Evolutionary conservation across 2,797 vertebrate species (phyloP), one percentile per base, ranked within the genome.

Genomic region (Sebastes cheni): DNA sequence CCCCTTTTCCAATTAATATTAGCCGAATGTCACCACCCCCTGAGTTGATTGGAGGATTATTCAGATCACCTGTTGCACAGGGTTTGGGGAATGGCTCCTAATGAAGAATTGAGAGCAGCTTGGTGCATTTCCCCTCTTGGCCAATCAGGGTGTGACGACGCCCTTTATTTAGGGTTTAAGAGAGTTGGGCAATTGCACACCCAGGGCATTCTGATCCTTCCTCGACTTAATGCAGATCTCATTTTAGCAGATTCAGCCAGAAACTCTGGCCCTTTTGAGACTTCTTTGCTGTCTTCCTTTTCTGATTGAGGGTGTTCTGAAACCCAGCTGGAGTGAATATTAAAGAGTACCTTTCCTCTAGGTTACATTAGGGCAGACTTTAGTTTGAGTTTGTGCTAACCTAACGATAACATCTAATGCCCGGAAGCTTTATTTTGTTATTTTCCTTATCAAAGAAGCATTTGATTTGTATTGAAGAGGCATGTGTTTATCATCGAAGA

Each of bases 381-480:
- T 46, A 46, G 46, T 50, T 18, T 18, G 46, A 50, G 18, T 0
- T 50, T 20, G 46, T 50, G 42, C 16, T 46, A 46, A 18, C 42
- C 42, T 46, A 18, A 46, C 14, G 42, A 46, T 46, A 46, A 46
- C 42, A 46, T 46, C 42, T 8, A 46, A 46, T 18, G 42, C 42
- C 42, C 42, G 7, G 0, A 46, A 46, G 42, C 42, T 46, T 18
- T 46, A 46, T 46, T 46, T 46, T 46, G 42, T 46, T 46, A 46
- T 12, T 23, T 23, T 55, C 22, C 22, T 55, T 22, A 55, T 23
- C n/a, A 55, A 55, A 55, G 54, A 55, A 23, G 10, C 42, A 46
- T 46, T 46, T 0, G 7, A 18, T 46, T 46, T 0, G 0, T 42
- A 42, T 42, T 16, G 39, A 42, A 42, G 39, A 42, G 0, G 36